Base-by-base conservation (phyloP, 2,888 invertebrate genomes). In the Scaptomyza tumidula region DNA sequence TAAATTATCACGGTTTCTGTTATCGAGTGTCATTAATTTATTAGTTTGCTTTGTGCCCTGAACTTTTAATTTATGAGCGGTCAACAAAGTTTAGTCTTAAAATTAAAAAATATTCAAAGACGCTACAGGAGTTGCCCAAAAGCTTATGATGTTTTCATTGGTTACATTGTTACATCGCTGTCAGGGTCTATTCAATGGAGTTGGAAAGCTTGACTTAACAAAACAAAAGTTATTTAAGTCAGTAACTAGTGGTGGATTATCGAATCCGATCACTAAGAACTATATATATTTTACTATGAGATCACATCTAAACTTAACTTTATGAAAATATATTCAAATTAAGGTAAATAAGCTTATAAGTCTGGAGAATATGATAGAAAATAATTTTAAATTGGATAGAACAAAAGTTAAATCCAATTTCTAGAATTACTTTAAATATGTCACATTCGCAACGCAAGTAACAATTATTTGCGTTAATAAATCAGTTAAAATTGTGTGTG, bases 21-120 rank as follows among this genome's bases (percentile, higher is more conserved):
- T 55, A 27, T 16, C 6, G 48, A 33, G 27, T 19, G 43, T 9
- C 24, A 55, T 71, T 71, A 37, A 71, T 49, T 57, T 48, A 39
- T 55, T 49, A 57, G 43, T 54, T 41, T 58, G 54, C 33, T 48
- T 33, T 24, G 35, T 39, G 27, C 35, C 39, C 35, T 75, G 39
- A 64, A 48, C 55, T 45, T 27, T 11, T 13, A 57, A 63, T 67
- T 70, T 69, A 72, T 75, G 60, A 46, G 27, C 24, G 58, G 45
- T 27, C 39, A 59, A 64, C 48, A 52, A 57, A 44, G 16, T 68
- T 59, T 2, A 29, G 11, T 24, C 41, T 33, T 45, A 31, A n/a
- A 33, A 29, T 29, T 29, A 7, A 29, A 7, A 29, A 29, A 29
- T 29, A 29, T 29, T 29, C 29, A 29, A 29, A 29, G 6, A 29